Percentiles rank a stretch among this genome's conserved stretches.
phyloP scores from a whole-genome alignment of 1,140 invertebrate genomes.

The Oncopeltus fasciatus region DNA sequence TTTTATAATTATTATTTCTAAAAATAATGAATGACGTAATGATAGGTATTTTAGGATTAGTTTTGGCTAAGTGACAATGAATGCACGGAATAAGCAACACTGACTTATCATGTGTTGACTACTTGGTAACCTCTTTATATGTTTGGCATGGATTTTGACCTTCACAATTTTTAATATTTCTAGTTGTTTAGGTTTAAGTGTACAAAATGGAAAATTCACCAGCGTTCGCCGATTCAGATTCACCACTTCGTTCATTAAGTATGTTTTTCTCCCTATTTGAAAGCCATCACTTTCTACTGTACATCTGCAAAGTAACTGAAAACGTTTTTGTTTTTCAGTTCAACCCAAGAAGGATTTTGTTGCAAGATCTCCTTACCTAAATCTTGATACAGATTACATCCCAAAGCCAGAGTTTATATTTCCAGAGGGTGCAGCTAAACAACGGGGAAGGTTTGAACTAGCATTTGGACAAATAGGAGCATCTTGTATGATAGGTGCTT shows the following conservation, averaged over 20 bases:
- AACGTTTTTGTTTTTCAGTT: constrained; percentile 15
- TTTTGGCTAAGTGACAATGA: too few relatives aligned
- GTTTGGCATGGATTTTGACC: too few relatives aligned
- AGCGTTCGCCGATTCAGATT: constrained; percentile 16
- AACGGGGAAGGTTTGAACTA: constrained; percentile 69
- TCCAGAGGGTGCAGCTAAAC: constrained; percentile 67
- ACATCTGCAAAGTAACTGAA: neutral
- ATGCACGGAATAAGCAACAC: too few relatives aligned
- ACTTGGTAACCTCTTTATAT: too few relatives aligned
- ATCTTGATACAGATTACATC: constrained; percentile 76
- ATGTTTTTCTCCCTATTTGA: too few relatives aligned
- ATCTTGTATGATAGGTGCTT: constrained; percentile 67
- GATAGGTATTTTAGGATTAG: too few relatives aligned
- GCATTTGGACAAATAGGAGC: constrained; percentile 88
- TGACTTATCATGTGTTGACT: too few relatives aligned
- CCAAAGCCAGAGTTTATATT: constrained; percentile 85
- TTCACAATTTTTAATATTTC: too few relatives aligned
- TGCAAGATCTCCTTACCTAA: constrained; percentile 69
- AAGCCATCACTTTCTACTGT: neutral
- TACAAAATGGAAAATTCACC: constrained; percentile 17
- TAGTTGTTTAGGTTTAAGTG: too few relatives aligned
- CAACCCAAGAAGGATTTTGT: constrained; percentile 6
- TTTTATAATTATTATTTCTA: too few relatives aligned
- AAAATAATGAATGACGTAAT: too few relatives aligned
- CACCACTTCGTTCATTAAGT: constrained; percentile 13